A percentile compares a stretch with the other conserved stretches of the same genome.
Conservation (phyloP, 2,888 invertebrate species). For the Campoletis raptor region DNA sequence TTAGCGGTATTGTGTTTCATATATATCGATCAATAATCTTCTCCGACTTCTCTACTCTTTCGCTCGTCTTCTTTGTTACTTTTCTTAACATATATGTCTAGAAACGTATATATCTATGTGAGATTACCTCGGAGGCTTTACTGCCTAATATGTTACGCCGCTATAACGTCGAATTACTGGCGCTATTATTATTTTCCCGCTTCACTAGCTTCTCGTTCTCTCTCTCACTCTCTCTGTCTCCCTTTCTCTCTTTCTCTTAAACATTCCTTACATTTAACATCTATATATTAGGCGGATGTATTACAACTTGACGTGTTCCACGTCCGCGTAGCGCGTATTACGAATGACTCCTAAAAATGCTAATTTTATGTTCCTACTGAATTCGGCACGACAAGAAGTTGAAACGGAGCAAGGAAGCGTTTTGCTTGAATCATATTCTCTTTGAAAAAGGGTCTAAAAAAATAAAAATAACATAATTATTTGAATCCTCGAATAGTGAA, state of each 20-base stretch:
- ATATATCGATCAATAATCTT: conserved; percentile 30
- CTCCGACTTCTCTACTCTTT: not conserved
- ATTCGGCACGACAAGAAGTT: conserved; percentile 31
- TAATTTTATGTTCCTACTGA: conserved; percentile 71
- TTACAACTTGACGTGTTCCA: conserved; percentile 33
- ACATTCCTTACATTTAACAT: conserved; percentile 27
- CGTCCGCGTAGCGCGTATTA: conserved; percentile 53
- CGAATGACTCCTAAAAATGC: conserved; percentile 72
- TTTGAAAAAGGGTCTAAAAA: not conserved
- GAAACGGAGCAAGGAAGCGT: conserved; percentile 43
- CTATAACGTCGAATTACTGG: conserved; percentile 16
- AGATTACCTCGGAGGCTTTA: conserved; percentile 28
- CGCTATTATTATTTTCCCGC: conserved; percentile 35
- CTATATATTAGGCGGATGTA: conserved; percentile 12
- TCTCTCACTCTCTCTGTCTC: not conserved
- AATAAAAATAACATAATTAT: not conserved
- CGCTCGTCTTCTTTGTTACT: conserved; percentile 23
- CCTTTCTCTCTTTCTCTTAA: not conserved
- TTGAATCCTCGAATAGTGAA: not conserved
- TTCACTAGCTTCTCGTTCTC: not conserved
- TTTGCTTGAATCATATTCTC: conserved; percentile 10
- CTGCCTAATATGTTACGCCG: conserved; percentile 48
- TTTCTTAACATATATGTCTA: not conserved
- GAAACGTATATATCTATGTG: not conserved
- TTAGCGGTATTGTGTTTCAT: conserved; percentile 25